Conservation (phyloP, 2,888 invertebrate species). For the Sinodicranocentrus sp. region DNA sequence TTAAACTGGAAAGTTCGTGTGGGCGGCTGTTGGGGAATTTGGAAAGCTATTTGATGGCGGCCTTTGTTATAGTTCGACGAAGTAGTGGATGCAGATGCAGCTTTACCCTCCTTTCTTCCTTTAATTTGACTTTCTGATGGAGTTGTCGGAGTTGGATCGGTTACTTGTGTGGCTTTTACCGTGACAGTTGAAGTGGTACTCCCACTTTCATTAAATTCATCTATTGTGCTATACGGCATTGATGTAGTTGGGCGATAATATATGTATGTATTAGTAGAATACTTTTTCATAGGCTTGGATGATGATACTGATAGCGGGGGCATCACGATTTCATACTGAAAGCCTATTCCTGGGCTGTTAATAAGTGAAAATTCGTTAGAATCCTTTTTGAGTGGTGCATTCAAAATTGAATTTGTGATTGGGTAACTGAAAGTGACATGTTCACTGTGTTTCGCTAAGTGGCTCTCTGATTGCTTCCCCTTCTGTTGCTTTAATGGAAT, state of each 20-base stretch:
- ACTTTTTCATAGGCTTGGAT: slow-evolving; percentile 7
- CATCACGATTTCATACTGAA: slow-evolving; percentile 54
- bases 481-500: not conserved
- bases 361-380: slow-evolving; percentile 41
- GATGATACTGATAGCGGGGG: slow-evolving; percentile 25
- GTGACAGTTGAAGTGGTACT: slow-evolving; percentile 3
- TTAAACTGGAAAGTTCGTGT: slow-evolving; percentile 43
- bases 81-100: slow-evolving; percentile 11
- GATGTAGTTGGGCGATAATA: not conserved
- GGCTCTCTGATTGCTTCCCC: not conserved
- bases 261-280: not conserved
- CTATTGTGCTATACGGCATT: not conserved
- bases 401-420: slow-evolving; percentile 10
- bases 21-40: slow-evolving; percentile 39
- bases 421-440: slow-evolving; percentile 16
- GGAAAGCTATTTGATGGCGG: slow-evolving; percentile 29
- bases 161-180: not conserved
- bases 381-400: not conserved
- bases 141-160: not conserved
- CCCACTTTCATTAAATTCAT: slow-evolving; percentile 14
- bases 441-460: not conserved
- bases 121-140: slow-evolving; percentile 27
- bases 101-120: slow-evolving; percentile 9
- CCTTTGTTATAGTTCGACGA: slow-evolving; percentile 19
- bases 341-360: slow-evolving; percentile 49